Evolutionary conservation across 1,140 invertebrate species (phyloP).

Genomic region (Sipha flava): DNA sequence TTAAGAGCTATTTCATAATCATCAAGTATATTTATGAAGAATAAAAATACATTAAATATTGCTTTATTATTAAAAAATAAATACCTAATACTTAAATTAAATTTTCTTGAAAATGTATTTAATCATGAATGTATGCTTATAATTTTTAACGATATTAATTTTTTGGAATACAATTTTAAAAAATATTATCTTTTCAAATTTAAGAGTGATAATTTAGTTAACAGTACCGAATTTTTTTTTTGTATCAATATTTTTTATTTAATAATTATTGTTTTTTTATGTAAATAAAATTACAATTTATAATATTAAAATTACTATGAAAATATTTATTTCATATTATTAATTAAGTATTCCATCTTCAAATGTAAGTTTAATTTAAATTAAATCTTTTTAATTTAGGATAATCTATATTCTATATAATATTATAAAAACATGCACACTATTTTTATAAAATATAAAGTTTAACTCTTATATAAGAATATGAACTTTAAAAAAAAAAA

Average conservation of each 20-base stretch:
- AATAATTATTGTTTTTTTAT: neutral
- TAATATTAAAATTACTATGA: neutral
- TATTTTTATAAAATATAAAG: too few species aligned
- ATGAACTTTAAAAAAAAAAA: too few species aligned
- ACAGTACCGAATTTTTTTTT: conserved; percentile 4
- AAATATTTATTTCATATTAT: neutral
- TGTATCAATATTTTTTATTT: neutral
- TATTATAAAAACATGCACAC: too few species aligned
- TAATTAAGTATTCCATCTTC: too few species aligned
- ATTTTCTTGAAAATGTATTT: neutral
- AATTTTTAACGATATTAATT: neutral
- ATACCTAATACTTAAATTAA: neutral
- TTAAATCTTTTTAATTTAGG: too few species aligned
- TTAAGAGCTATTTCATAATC: too few species aligned
- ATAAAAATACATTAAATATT: too few species aligned
- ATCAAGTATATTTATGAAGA: too few species aligned
- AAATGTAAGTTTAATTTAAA: too few species aligned
- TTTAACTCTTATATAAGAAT: too few species aligned
- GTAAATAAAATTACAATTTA: neutral
- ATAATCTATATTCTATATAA: too few species aligned
- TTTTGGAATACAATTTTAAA: neutral
- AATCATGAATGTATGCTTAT: neutral
- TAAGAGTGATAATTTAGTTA: conserved; percentile 1
- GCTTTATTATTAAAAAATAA: too few species aligned
- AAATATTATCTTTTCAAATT: neutral